Base-by-base conservation (phyloP, 2,797 vertebrate genomes). In the Leuciscus waleckii region DNA sequence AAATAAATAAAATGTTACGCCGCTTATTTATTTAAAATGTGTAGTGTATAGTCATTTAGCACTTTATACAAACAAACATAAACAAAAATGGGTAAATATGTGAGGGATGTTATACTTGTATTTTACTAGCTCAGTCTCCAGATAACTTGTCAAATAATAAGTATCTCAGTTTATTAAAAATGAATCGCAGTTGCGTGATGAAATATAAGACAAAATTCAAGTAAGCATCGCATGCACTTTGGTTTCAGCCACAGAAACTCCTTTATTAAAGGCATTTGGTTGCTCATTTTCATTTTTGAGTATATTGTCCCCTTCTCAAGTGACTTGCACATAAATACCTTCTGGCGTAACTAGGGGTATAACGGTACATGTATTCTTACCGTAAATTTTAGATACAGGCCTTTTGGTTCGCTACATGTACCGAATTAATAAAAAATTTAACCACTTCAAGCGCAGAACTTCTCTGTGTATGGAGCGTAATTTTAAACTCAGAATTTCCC, bases 311-410 rank as follows among this genome's bases (percentile, higher is more conserved):
- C 9, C 56, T 58, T 58, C 56, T n/a, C 23, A 58, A 58, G 4
- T 61, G n/a, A 29, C 11, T 29, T 1, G 5, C n/a, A 14, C 2
- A 26, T 26, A 61, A 61, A 61, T n/a, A 13, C n/a, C n/a, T 61
- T 26, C n/a, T 61, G 56, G 9, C 0, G 3, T 58, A 58, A 58
- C 54, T 21, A 56, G 54, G 54, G 56, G 9, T n/a, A n/a, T 61
- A 61, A 13, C 0, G 58, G n/a, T 26, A 61, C 10, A 61, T 1
- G 5, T 61, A 61, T 61, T 26, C 21, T 23, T 56, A 23, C 0
- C 0, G 1, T 0, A 56, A 23, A 56, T 10, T 10, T 56, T 23
- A 23, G 3, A 9, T 23, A 23, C 0, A 1, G 21, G 54, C 9
- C 54, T 23, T 56, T 56, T 9, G 8, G 21, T 56, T 10, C 3